Base-by-base conservation (phyloP, 2,113 vertebrate genomes). In the Sigmodon hispidus region DNA sequence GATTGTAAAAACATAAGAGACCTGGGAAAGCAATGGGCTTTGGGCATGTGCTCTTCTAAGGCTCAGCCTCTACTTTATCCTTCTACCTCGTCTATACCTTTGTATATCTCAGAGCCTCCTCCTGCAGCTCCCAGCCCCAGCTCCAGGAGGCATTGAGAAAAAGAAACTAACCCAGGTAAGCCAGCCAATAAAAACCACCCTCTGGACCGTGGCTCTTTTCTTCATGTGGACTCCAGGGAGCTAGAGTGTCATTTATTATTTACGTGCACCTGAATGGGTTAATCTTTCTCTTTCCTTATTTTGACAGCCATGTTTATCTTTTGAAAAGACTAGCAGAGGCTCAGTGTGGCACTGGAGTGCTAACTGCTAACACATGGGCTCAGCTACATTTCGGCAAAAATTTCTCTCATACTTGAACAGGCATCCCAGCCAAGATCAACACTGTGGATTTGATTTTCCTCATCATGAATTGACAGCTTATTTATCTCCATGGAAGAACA, bases 381-480 rank as follows among this genome's bases (percentile, higher is more conserved):
- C 43, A 85, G 97, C 97, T 77, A 93, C 0, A 0, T 96, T 97
- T 96, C 95, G 94, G 98, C 98, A 98, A 97, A 98, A 98, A 98
- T 98, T 98, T 98, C 98, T 98, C 98, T 98, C 98, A 98, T 98
- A 98, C 98, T 98, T 98, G 97, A 93, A 96, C 97, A 92, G 97
- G 97, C 94, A 75, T 89, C 96, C 96, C 88, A 73, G 98, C 98
- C 98, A 99, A 99, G 98, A 98, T 98, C 99, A 99, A 99, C 98
- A 99, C 98, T 57, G 69, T 80, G 97, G 98, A 98, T 98, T 99
- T 99, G 99, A 99, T 99, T 99, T 99, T 98, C 98, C 98, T 98
- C 98, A 98, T 98, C 98, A 98, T 98, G 98, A 99, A 99, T 98
- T 99, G 98, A 99, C 99, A 99, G 99, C 98, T 98, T 99, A 99